Evolutionary conservation across 2,888 invertebrate species (phyloP).

Genomic region (Troides oblongomaculatus): DNA sequence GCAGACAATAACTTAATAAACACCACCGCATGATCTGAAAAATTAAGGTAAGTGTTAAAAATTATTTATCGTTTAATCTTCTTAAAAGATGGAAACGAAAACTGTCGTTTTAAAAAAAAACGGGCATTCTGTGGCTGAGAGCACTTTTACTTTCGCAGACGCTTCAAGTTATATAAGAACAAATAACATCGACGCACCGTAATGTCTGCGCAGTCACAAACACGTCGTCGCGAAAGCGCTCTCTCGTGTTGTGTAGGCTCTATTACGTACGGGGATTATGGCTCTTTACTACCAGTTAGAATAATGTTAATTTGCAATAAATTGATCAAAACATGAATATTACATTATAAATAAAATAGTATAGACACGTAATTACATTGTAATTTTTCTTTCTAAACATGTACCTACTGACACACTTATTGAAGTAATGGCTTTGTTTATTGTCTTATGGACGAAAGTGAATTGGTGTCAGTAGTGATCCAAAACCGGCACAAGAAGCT

Average conservation of each 20-base stretch:
- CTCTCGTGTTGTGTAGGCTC: constrained; percentile 48
- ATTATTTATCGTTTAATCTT: constrained; percentile 23
- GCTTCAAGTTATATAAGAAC: constrained; percentile 65
- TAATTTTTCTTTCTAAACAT: no score
- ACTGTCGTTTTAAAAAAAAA: constrained; percentile 62
- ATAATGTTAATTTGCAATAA: not conserved
- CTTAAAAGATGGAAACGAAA: constrained; percentile 32
- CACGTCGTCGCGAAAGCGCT: constrained; percentile 65
- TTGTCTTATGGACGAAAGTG: constrained; percentile 68
- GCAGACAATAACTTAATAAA: constrained; percentile 55
- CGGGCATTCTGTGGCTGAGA: constrained; percentile 53
- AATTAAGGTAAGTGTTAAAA: constrained; percentile 42
- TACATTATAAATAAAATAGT: no score
- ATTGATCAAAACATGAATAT: not conserved
- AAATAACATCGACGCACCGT: constrained; percentile 62
- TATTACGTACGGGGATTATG: constrained; percentile 30
- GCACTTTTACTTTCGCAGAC: constrained; percentile 78
- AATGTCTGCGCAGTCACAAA: constrained; percentile 47
- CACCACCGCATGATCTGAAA: constrained; percentile 75
- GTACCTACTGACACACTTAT: not conserved
- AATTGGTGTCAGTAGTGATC: constrained; percentile 70
- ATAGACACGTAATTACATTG: no score
- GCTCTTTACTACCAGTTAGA: not conserved
- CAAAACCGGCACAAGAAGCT: constrained; percentile 57
- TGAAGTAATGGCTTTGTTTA: constrained; percentile 47